Conservation (phyloP, 2,797 vertebrate species). For the Anableps anableps region DNA sequence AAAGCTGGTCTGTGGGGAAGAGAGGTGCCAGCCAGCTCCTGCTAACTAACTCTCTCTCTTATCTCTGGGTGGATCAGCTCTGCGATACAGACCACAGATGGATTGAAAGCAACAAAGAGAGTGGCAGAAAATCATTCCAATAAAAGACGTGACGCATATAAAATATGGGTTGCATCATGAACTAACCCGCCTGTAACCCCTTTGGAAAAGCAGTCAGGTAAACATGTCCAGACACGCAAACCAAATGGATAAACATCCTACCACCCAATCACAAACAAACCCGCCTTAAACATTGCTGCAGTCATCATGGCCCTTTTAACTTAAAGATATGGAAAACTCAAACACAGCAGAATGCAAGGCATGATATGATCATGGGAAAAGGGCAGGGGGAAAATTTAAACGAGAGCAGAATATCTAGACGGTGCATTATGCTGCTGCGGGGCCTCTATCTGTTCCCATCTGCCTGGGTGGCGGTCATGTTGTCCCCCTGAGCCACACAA, state of each 20-base stretch:
- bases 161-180: conserved; percentile 2
- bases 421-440: conserved; percentile 58
- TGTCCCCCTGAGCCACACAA: conserved; percentile 51
- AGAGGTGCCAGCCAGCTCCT: conserved; percentile 56
- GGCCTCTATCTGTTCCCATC: conserved; percentile 51
- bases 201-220: conserved; percentile 36
- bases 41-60: conserved; percentile 60
- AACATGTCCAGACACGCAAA: conserved; percentile 1
- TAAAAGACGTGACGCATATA: conserved; percentile 7
- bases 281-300: conserved; percentile 49
- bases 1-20: conserved; percentile 48
- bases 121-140: conserved; percentile 24
- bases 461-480: conserved; percentile 36
- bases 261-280: conserved; percentile 11
- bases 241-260: conserved; percentile 37
- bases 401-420: conserved; percentile 42
- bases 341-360: conserved; percentile 65
- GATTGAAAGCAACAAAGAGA: conserved; percentile 40
- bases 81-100: conserved; percentile 43
- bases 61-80: conserved; percentile 57
- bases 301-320: conserved; percentile 49
- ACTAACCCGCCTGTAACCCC: conserved; percentile 22
- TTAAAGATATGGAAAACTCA: conserved; percentile 65
- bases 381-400: conserved; percentile 27
- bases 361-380: conserved; percentile 66